phyloP scores from a whole-genome alignment of 2,113 vertebrate species.

The Argyrosomus japonicus region DNA sequence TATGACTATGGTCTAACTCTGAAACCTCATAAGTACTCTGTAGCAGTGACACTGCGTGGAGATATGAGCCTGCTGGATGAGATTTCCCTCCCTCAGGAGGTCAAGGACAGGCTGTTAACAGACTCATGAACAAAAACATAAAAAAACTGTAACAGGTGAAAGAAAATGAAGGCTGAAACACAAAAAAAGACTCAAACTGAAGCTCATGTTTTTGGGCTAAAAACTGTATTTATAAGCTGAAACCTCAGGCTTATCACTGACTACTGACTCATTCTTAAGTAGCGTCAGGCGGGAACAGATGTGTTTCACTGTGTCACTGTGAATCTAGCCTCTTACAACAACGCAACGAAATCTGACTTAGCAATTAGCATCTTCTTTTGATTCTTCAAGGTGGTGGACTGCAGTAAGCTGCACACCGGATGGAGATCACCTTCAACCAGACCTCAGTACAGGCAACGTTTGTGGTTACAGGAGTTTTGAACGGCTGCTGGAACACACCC shows the following conservation, averaged over 20 bases:
- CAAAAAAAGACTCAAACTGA: slow-evolving; percentile 37
- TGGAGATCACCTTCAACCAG: background rate
- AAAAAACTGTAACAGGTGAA: slow-evolving; percentile 21
- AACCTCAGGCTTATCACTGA: slow-evolving; percentile 65
- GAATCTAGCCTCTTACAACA: background rate
- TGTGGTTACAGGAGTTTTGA: background rate
- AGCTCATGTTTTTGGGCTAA: slow-evolving; percentile 39
- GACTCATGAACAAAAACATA: slow-evolving; percentile 22
- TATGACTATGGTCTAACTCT: slow-evolving; percentile 91
- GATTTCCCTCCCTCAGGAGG: background rate
- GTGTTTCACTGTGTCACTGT: background rate
- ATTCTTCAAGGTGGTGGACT: slow-evolving; percentile 14
- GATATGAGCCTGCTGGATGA: slow-evolving; percentile 57
- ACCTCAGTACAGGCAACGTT: background rate
- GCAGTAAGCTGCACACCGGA: background rate
- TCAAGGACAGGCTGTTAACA: background rate
- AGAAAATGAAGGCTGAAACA: slow-evolving; percentile 70
- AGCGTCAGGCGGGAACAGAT: slow-evolving; percentile 9
- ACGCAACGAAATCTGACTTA: slow-evolving; percentile 7
- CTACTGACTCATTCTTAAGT: slow-evolving; percentile 23
- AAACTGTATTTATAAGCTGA: slow-evolving; percentile 68
- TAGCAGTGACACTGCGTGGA: slow-evolving; percentile 88
- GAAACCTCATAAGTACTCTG: slow-evolving; percentile 88
- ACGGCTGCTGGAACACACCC: slow-evolving; percentile 8
- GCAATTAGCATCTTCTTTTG: slow-evolving; percentile 10